Evolutionary conservation across 2,113 vertebrate genomes (phyloP), one percentile per base, ranked within the genome.

Genomic region (Thomomys bottae): DNA sequence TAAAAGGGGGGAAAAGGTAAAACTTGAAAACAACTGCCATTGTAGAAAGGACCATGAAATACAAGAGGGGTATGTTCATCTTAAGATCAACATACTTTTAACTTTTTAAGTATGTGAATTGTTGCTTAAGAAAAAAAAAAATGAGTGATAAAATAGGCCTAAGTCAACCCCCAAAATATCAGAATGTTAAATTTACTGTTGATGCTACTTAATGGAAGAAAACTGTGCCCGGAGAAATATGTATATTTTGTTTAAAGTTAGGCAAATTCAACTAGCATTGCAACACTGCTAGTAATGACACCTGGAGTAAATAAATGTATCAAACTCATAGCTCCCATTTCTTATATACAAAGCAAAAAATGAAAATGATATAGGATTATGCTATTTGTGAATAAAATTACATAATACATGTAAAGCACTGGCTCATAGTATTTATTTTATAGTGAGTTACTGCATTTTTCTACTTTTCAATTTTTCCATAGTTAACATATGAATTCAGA

Each of bases 401-500:
- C 40, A 66, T 26, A 64, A 80, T 24, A 17, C 21, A 61, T 15
- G 8, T 66, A 18, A 88, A 66, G 23, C 6, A 34, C n/a, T 49
- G 57, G 28, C 42, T 82, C 9, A 54, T 14, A 34, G 38, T 63
- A 77, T 34, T 54, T 61, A 57, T 34, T 66, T 93, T 7, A 73
- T 68, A 61, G n/a, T 61, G 79, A 45, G 40, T 76, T 45, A 38
- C 71, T 81, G 71, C 30, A 34, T 87, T 72, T 89, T 59, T 81
- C 26, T 54, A 89, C 34, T n/a, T 81, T 91, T 59, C 23, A 57
- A 84, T 84, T 34, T 90, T 68, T 80, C 9, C 61, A 34, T 57
- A 80, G 18, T 71, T 32, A 17, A 73, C 5, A 78, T 54, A 14
- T 49, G 85, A 36, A 81, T 54, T 70, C 38, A 84, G 49, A 82